Percentiles rank a stretch among this genome's conserved stretches.
These are phyloP conservation scores for Mesocentrotus franciscanus DNA, from an alignment of 53 echinoderm and acorn worm genomes.

Conservation along the genomic window DNA sequence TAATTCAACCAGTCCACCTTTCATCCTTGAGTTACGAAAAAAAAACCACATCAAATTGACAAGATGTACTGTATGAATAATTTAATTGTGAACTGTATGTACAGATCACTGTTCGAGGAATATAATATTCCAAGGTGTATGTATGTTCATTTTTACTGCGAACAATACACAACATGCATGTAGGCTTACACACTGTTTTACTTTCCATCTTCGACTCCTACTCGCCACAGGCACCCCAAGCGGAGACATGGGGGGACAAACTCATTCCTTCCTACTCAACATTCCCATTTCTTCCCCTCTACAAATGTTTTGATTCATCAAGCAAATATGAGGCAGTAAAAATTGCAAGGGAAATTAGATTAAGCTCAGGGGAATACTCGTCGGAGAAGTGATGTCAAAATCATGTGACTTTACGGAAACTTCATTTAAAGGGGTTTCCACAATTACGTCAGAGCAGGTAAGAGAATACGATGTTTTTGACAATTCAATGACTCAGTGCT, in stretches of 20 bases:
- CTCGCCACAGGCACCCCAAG: background rate
- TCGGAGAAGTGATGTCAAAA: slow-evolving; percentile 14
- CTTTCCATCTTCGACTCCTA: background rate
- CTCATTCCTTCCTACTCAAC: background rate
- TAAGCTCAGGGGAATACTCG: background rate
- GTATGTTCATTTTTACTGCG: background rate
- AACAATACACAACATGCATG: background rate
- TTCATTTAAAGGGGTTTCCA: background rate
- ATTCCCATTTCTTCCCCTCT: background rate
- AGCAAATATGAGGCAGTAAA: background rate
- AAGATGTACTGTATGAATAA: too few relatives aligned
- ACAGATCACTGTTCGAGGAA: background rate
- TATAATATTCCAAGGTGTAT: background rate
- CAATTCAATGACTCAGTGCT: background rate
- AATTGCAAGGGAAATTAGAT: slow-evolving; percentile 18
- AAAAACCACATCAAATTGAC: too few relatives aligned
- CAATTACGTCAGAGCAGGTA: background rate
- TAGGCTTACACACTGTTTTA: background rate
- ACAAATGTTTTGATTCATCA: background rate
- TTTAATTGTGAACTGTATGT: too few relatives aligned
- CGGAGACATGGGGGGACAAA: background rate
- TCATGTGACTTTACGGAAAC: slow-evolving; percentile 9
- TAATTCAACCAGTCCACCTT: too few relatives aligned
- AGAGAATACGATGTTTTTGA: background rate
- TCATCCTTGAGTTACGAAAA: too few relatives aligned